Base-by-base conservation (phyloP, 2,113 vertebrate species). In the Mugil cephalus region DNA sequence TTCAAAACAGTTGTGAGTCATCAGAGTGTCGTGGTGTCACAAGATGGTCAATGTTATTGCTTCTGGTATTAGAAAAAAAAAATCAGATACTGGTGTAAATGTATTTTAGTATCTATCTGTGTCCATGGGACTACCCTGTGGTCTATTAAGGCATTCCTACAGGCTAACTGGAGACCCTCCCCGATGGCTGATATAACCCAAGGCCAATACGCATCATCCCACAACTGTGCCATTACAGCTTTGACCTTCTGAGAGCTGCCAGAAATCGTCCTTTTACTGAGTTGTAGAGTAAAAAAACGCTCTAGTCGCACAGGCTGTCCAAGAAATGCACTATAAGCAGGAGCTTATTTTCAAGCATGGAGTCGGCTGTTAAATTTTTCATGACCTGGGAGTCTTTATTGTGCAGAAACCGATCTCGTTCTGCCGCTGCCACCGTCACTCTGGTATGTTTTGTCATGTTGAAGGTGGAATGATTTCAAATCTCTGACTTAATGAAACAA, bases 391-490 rank as follows among this genome's bases (percentile, higher is more conserved):
- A 82, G 71, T 84, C 77, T 82, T 81, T 82, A 84, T 73, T 82
- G 83, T 86, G 79, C 79, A 67, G 84, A 80, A 83, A 82, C 45
- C 10, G 68, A 85, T 87, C 85, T 80, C 51, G 61, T 79, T 80
- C 69, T 56, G 60, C 71, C 55, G 58, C 69, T 68, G 74, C 40
- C 65, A 30, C 45, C 46, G 65, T 70, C 61, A 30, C 80, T 72
- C 42, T 34, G 24, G 58, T 67, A 38, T 67, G 47, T 82, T 84
- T 88, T 76, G 58, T 73, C 77, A 81, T 66, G 19, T 39, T 63
- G 15, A 80, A 73, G 48, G n/a, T 60, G 34, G 19, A 64, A 34
- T 61, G 11, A 69, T 80, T 72, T 82, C 69, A 77, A 45, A 75
- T 60, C 60, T 47, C 38, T 30, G 46, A 50, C 73, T 76, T 48